Percentiles rank a stretch among this genome's conserved stretches.
phyloP scores from a whole-genome alignment of 2,797 vertebrate species.

The Bradypodion pumilum region DNA sequence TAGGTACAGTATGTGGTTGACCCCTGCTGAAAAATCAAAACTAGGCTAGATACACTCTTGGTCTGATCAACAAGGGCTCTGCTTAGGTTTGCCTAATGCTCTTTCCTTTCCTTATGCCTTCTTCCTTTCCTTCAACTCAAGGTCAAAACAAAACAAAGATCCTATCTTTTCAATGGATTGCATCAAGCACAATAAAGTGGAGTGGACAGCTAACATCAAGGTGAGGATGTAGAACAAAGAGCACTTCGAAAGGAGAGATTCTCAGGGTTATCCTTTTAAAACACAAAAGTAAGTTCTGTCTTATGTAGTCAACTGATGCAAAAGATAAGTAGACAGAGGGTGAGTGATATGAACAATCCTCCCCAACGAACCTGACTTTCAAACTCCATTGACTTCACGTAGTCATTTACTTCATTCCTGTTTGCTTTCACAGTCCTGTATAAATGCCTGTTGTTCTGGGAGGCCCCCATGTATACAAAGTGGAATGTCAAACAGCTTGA shows the following conservation, averaged over 20 bases:
- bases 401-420: conserved; percentile 4
- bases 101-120: not conserved
- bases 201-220: conserved; percentile 28
- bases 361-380: not conserved
- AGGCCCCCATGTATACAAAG: not conserved
- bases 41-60: not conserved
- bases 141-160: not conserved
- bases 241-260: not conserved
- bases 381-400: conserved; percentile 10
- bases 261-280: not conserved
- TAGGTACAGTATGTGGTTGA: not conserved
- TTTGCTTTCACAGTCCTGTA: conserved; percentile 21
- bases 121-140: not conserved
- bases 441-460: not conserved
- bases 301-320: conserved; percentile 1
- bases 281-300: not conserved
- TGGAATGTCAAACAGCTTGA: conserved; percentile 35
- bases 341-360: not conserved
- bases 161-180: not conserved
- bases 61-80: not conserved
- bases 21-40: not conserved
- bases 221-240: conserved; percentile 14
- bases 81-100: too few relatives aligned
- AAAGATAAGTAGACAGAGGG: not conserved
- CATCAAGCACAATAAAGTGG: not conserved